Conservation (phyloP, 2,888 invertebrate species). For the Bembecia ichneumoniformis region DNA sequence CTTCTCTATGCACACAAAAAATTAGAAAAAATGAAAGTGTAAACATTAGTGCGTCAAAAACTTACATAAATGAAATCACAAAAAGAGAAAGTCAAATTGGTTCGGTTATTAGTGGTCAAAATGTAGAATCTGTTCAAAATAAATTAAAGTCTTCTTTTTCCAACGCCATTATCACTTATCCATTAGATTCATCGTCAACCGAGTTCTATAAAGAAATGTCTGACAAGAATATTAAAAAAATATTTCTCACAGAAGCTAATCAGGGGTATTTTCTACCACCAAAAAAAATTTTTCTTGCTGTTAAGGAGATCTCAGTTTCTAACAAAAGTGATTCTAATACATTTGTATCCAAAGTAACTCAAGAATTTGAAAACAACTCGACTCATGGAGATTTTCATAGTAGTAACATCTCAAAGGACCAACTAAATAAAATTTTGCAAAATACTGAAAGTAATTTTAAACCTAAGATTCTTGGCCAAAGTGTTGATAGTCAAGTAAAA, state of each 20-base stretch:
- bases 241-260: constrained; percentile 7
- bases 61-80: not conserved
- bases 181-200: constrained; percentile 23
- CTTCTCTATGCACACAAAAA: not conserved
- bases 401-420: no score
- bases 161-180: constrained; percentile 42
- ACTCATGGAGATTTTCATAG: no score
- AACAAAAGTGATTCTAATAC: no score
- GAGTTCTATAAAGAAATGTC: constrained; percentile 15
- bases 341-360: no score
- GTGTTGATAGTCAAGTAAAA: no score
- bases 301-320: no score
- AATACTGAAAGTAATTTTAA: no score
- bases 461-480: no score
- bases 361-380: no score
- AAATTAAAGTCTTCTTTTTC: constrained; percentile 21
- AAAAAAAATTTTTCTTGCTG: constrained; percentile 14
- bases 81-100: constrained; percentile 9
- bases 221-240: constrained; percentile 10
- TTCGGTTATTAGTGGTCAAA: constrained; percentile 19
- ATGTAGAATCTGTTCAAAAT: constrained; percentile 11
- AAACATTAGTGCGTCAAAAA: constrained; percentile 1
- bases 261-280: constrained; percentile 28
- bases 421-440: no score
- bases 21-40: not conserved